These are phyloP conservation scores for Dyspetes luteomarginatus DNA, from an alignment of 2,888 invertebrate genomes.

Conservation along the genomic window DNA sequence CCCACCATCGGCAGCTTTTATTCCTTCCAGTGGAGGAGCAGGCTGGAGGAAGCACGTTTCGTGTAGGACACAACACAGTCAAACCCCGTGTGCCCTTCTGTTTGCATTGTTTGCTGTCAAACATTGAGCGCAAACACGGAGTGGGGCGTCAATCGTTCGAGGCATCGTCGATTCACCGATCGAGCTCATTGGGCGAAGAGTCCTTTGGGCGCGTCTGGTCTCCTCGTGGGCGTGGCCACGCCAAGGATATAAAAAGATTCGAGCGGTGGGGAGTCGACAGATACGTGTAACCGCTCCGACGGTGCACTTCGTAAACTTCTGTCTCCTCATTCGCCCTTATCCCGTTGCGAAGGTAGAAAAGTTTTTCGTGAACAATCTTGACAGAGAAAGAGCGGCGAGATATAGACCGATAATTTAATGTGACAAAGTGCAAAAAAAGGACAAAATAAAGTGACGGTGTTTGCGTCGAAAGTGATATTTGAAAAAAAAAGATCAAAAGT, in stretches of 20 bases:
- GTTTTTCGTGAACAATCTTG: no score
- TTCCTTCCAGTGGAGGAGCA: slow-evolving; percentile 39
- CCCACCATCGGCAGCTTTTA: slow-evolving; percentile 64
- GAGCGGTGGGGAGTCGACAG: slow-evolving; percentile 71
- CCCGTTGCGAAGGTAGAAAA: no score
- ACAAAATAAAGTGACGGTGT: no score
- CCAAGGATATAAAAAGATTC: slow-evolving; percentile 70
- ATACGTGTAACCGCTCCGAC: slow-evolving; percentile 71
- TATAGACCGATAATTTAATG: no score
- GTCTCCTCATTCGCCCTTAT: background rate
- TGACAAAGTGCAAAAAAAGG: no score
- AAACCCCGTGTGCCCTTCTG: slow-evolving; percentile 67
- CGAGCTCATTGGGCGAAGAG: slow-evolving; percentile 57
- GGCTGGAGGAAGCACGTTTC: slow-evolving; percentile 17
- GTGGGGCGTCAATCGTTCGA: slow-evolving; percentile 66
- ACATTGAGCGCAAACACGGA: slow-evolving; percentile 79
- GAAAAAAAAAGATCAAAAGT: no score
- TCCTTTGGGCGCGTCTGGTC: slow-evolving; percentile 60
- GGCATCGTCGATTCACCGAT: background rate
- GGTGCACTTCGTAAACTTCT: slow-evolving; percentile 58
- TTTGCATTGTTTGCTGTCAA: slow-evolving; percentile 81
- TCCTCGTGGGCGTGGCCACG: slow-evolving; percentile 62
- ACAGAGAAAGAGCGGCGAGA: background rate
- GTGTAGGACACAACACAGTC: slow-evolving; percentile 30
- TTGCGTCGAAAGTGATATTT: no score